Base-by-base conservation (phyloP, 2,113 vertebrate genomes). In the Pseudopodoces humilis region DNA sequence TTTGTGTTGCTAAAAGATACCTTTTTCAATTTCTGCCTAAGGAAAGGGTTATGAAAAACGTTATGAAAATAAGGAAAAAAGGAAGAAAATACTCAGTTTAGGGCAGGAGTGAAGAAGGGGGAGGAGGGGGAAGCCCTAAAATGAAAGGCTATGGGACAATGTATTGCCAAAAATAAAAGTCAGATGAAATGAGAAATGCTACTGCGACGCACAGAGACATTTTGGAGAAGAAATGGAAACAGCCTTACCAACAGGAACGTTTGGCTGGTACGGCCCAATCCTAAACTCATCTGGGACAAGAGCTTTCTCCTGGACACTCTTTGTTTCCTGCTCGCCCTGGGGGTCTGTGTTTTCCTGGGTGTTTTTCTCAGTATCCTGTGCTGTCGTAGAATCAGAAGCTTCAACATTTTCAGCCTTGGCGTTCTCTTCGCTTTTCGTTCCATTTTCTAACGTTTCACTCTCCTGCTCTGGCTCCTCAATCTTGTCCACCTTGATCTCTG, bases 191-290 rank as follows among this genome's bases (percentile, higher is more conserved):
- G 95, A 95, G 81, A 93, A 96, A 96, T 11, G 88, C 94, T 87
- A 92, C 71, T 53, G 83, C 31, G 46, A 77, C 11, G 76, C 76
- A 92, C 28, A 87, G 68, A 91, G 49, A 72, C 10, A 1, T 13
- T 47, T 2, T 15, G 28, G 67, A 31, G 16, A 31, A 97, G 33
- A 84, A 93, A 55, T 0, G 10, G 52, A 95, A 90, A 64, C 52
- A 89, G 89, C 92, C 98, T 99, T 98, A 99, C 99, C 99, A 56
- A 99, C 97, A 82, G 99, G 99, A 77, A 97, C 92, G 65, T 98
- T 97, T n/a, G 98, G 98, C 68, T 99, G 98, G 91, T 98, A 99
- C 0, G 98, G 98, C 24, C 98, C 98, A 93, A 99, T 98, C 95
- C 97, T 96, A 39, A 97, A 98, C 63, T 98, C 98, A 86, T 98